Evolutionary conservation across 2,888 invertebrate genomes (phyloP).

Genomic region (Axea sp.): DNA sequence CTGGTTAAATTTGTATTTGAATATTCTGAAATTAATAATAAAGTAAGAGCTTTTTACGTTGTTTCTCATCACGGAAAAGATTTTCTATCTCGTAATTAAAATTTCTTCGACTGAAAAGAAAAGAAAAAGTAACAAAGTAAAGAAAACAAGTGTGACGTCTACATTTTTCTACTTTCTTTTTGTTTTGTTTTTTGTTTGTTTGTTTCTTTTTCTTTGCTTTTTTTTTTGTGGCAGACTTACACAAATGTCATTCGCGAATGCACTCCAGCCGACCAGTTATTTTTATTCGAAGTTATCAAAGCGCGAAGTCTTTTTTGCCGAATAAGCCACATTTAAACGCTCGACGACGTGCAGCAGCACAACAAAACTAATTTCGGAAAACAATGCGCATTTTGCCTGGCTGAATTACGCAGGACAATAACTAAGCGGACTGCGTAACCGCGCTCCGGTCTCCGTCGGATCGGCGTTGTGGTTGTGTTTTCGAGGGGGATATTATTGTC

Average conservation of each 20-base stretch:
- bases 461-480: constrained; percentile 37
- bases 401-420: constrained; percentile 68
- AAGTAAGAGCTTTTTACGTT: no score
- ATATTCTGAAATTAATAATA: no score
- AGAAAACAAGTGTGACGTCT: no score
- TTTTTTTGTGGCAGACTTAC: no score
- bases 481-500: constrained; percentile 64
- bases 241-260: constrained; percentile 8
- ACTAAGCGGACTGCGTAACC: constrained; percentile 43
- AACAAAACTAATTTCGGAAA: constrained; percentile 73
- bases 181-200: no score
- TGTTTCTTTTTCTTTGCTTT: no score
- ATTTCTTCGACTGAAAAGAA: no score
- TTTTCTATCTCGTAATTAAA: no score
- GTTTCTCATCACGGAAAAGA: no score
- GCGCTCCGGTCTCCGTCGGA: constrained; percentile 9
- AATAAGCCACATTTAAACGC: constrained; percentile 25
- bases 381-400: constrained; percentile 67
- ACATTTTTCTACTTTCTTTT: no score
- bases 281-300: constrained; percentile 4
- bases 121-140: no score
- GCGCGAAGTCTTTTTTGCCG: not conserved
- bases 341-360: constrained; percentile 8
- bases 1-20: no score
- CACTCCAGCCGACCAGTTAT: not conserved